These are phyloP conservation scores for Caenorhabditis sinica DNA, from an alignment of 2,888 invertebrate genomes.

Conservation along the genomic window DNA sequence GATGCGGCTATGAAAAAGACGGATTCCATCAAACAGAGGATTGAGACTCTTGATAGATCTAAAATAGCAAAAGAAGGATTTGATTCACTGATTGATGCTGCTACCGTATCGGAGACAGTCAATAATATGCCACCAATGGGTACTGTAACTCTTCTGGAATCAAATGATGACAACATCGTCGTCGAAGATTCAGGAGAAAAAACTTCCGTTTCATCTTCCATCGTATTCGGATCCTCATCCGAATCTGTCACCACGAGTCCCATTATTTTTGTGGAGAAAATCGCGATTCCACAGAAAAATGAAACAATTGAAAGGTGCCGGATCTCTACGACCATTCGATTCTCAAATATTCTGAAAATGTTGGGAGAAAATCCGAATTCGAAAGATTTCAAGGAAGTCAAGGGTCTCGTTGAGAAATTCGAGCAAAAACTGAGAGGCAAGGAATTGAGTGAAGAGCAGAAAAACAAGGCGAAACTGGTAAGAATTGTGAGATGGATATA, in stretches of 20 bases:
- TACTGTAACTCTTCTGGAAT: constrained; percentile 55
- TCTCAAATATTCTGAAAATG: constrained; percentile 67
- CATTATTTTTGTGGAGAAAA: constrained; percentile 62
- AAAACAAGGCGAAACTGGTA: constrained; percentile 48
- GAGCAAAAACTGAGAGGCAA: constrained; percentile 51
- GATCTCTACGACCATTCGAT: constrained; percentile 60
- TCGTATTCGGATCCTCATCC: constrained; percentile 32
- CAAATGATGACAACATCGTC: constrained; percentile 51
- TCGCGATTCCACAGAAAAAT: constrained; percentile 51
- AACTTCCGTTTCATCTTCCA: constrained; percentile 27
- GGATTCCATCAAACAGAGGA: constrained; percentile 62
- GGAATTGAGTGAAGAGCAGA: constrained; percentile 46
- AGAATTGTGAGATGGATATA: not conserved
- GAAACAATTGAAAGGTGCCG: constrained; percentile 29
- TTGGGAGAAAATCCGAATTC: constrained; percentile 70
- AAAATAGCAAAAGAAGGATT: constrained; percentile 68
- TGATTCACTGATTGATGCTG: constrained; percentile 69
- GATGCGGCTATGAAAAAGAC: constrained; percentile 70
- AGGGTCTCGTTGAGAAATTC: constrained; percentile 51
- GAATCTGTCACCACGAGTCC: constrained; percentile 64
- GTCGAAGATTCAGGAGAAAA: constrained; percentile 52
- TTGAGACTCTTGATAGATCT: constrained; percentile 54
- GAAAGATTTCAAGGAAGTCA: constrained; percentile 67
- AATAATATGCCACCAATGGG: constrained; percentile 62
- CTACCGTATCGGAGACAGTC: constrained; percentile 49